Conservation (phyloP, 2,888 invertebrate genomes). For the Drosophila picticornis region DNA sequence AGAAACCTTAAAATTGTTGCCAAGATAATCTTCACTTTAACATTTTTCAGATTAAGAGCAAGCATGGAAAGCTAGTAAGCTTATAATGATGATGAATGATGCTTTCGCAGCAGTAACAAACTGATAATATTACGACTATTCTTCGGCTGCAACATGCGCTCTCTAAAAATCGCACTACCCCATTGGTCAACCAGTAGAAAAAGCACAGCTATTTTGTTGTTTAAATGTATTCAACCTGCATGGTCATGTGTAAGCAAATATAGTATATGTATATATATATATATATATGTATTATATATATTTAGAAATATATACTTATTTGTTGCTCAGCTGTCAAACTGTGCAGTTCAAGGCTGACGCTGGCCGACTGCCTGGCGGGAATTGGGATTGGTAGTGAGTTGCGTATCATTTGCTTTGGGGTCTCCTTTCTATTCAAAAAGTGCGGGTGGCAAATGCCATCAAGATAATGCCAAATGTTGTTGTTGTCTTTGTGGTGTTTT, state of each 20-base stretch:
- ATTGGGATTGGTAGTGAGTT: slow-evolving; percentile 50
- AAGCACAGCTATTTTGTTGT: slow-evolving; percentile 31
- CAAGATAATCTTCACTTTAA: not conserved
- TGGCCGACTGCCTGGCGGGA: slow-evolving; percentile 47
- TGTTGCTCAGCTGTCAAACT: slow-evolving; percentile 74
- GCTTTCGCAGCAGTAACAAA: not conserved
- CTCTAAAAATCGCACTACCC: slow-evolving; percentile 6
- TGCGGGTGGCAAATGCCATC: slow-evolving; percentile 66
- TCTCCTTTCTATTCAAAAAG: slow-evolving; percentile 33
- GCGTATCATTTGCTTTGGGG: slow-evolving; percentile 34
- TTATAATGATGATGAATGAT: not conserved
- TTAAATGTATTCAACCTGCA: slow-evolving; percentile 51
- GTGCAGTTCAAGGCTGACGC: slow-evolving; percentile 72
- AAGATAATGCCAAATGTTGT: slow-evolving; percentile 67
- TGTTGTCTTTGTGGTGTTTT: slow-evolving; percentile 14
- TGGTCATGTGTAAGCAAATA: slow-evolving; percentile 12
- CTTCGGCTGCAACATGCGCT: not conserved
- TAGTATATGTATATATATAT: slow-evolving; percentile 5
- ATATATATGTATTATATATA: slow-evolving; percentile 1
- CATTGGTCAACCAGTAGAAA: not conserved
- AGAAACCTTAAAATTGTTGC: not conserved
- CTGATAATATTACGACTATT: not conserved
- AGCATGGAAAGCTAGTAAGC: not conserved
- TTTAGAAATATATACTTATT: slow-evolving; percentile 28
- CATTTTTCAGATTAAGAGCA: not conserved